Conservation (phyloP, 1,140 invertebrate genomes). For the Tyrophagus putrescentiae region DNA sequence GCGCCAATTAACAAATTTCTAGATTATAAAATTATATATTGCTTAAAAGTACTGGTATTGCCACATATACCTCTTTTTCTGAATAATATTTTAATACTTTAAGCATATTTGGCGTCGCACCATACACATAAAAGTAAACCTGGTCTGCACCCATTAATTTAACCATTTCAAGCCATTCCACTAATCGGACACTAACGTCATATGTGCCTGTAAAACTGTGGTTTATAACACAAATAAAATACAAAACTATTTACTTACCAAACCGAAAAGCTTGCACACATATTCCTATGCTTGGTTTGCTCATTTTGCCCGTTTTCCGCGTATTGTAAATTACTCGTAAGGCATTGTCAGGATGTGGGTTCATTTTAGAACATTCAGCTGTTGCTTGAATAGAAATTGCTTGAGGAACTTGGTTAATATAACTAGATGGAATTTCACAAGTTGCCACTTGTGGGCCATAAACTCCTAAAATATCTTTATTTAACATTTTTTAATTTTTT, state of each 20-base stretch:
- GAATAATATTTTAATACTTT: neutral
- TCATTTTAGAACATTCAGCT: conserved; percentile 49
- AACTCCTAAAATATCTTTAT: too few relatives aligned
- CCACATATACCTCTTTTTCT: neutral
- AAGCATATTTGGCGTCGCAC: neutral
- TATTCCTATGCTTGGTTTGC: neutral
- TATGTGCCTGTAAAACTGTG: too few relatives aligned
- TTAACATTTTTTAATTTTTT: too few relatives aligned
- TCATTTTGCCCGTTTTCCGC: conserved; percentile 23
- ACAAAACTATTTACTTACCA: too few relatives aligned
- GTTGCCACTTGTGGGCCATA: conserved; percentile 77
- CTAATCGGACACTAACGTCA: neutral
- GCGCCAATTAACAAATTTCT: conserved; percentile 7
- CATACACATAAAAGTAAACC: neutral
- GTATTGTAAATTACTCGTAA: conserved; percentile 62
- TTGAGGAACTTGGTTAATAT: conserved; percentile 45
- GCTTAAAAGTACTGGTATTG: neutral
- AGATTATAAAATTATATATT: too few relatives aligned
- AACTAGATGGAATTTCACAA: conserved; percentile 55
- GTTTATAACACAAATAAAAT: too few relatives aligned
- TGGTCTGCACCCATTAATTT: neutral
- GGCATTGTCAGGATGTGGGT: conserved; percentile 67
- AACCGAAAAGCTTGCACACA: conserved; percentile 2
- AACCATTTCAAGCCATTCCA: conserved; percentile 4
- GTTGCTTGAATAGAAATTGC: conserved; percentile 73